These are phyloP conservation scores for Melieria picta DNA, from an alignment of 2,888 invertebrate species.

Conservation along the genomic window DNA sequence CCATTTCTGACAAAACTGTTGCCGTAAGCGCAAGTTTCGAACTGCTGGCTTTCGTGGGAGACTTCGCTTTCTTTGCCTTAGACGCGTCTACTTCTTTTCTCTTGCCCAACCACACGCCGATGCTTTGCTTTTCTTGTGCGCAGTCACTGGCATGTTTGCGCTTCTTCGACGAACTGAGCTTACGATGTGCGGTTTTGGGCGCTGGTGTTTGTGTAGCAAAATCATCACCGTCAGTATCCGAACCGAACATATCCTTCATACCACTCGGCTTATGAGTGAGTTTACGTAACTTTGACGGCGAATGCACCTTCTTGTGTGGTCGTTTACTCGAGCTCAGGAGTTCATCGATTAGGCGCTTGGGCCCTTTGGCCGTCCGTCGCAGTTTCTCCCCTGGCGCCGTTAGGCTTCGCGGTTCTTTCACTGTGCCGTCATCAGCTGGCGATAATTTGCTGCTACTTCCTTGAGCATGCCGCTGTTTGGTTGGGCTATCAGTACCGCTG, in stretches of 20 bases:
- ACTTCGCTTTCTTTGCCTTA: slow-evolving; percentile 7
- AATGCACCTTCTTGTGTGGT: slow-evolving; percentile 1
- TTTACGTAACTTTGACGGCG: neutral
- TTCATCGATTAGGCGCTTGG: neutral
- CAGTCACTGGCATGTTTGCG: slow-evolving; percentile 28
- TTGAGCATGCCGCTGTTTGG: too few species aligned
- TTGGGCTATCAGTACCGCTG: too few species aligned
- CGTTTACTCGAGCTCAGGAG: slow-evolving; percentile 37
- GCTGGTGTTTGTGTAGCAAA: neutral
- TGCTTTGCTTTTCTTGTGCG: slow-evolving; percentile 23
- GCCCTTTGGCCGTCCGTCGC: neutral
- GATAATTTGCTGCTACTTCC: too few species aligned
- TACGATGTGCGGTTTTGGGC: slow-evolving; percentile 13
- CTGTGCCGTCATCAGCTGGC: too few species aligned
- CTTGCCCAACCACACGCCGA: slow-evolving; percentile 26
- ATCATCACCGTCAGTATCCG: slow-evolving; percentile 36
- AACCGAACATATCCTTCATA: slow-evolving; percentile 36
- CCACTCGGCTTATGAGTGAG: neutral
- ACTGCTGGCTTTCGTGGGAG: slow-evolving; percentile 12
- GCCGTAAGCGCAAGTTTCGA: neutral
- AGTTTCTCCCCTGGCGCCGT: slow-evolving; percentile 18
- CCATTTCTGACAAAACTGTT: neutral
- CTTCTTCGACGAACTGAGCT: slow-evolving; percentile 2
- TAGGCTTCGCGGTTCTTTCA: slow-evolving; percentile 30
- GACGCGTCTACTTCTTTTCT: slow-evolving; percentile 17